Percentiles rank a stretch among this genome's conserved stretches.
These are phyloP conservation scores for Ostrea edulis DNA, from an alignment of 1,140 invertebrate species.

Conservation along the genomic window DNA sequence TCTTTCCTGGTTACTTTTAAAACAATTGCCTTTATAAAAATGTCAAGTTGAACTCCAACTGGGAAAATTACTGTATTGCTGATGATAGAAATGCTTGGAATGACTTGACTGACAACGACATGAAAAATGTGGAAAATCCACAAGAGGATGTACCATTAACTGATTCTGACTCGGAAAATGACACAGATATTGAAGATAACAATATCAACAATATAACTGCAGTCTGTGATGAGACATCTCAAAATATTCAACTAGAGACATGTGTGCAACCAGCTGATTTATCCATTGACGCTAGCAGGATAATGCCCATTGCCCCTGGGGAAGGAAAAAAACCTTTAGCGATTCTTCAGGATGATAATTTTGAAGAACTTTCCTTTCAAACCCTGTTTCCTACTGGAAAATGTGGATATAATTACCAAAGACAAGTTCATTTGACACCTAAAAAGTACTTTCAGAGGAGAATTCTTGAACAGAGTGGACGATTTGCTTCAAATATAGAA, in stretches of 20 bases:
- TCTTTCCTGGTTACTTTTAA: constrained; percentile 47
- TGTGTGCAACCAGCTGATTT: constrained; percentile 51
- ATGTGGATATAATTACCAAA: constrained; percentile 51
- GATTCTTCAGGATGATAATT: constrained; percentile 46
- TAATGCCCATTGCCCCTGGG: constrained; percentile 49
- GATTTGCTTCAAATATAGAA: constrained; percentile 51
- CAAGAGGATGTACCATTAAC: constrained; percentile 35
- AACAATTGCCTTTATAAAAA: constrained; percentile 48
- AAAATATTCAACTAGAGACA: constrained; percentile 52
- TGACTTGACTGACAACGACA: constrained; percentile 36
- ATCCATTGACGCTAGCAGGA: constrained; percentile 51
- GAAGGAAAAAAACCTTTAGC: constrained; percentile 50
- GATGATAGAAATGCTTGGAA: constrained; percentile 47
- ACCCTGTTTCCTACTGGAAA: constrained; percentile 53
- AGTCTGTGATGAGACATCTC: constrained; percentile 33
- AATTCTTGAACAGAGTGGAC: constrained; percentile 46
- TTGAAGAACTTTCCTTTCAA: constrained; percentile 55
- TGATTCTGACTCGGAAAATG: constrained; percentile 37
- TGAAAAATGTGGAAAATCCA: constrained; percentile 8
- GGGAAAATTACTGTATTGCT: constrained; percentile 39
- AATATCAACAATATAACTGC: constrained; percentile 51
- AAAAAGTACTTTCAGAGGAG: constrained; percentile 55
- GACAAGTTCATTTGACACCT: constrained; percentile 49
- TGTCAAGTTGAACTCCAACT: constrained; percentile 41
- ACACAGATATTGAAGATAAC: constrained; percentile 45